Percentiles rank a stretch among this genome's conserved stretches.
Conservation (phyloP, 2,113 vertebrate genomes). For the human region GRCh38 chr19:46761501-46762000, state of each 20-base stretch:
- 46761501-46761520: neutral
- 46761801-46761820: neutral
- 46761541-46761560: constrained; percentile 49
- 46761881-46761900: too few relatives aligned
- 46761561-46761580: neutral
- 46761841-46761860: neutral
- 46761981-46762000: too few relatives aligned
- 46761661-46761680: neutral
- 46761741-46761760: too few relatives aligned
- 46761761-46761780: neutral
- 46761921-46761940: too few relatives aligned
- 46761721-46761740: neutral
- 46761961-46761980: too few relatives aligned
- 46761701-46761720: neutral
- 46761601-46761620: neutral
- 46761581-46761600: rapidly evolving
- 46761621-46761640: neutral
- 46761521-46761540: neutral
- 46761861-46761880: too few relatives aligned
- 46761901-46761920: too few relatives aligned
- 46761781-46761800: neutral
- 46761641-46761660: rapidly evolving
- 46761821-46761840: neutral
- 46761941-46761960: too few relatives aligned
- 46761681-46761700: rapidly evolving